Evolutionary conservation across 2,113 vertebrate species (phyloP).

Genomic region (Saimiri boliviensis): DNA sequence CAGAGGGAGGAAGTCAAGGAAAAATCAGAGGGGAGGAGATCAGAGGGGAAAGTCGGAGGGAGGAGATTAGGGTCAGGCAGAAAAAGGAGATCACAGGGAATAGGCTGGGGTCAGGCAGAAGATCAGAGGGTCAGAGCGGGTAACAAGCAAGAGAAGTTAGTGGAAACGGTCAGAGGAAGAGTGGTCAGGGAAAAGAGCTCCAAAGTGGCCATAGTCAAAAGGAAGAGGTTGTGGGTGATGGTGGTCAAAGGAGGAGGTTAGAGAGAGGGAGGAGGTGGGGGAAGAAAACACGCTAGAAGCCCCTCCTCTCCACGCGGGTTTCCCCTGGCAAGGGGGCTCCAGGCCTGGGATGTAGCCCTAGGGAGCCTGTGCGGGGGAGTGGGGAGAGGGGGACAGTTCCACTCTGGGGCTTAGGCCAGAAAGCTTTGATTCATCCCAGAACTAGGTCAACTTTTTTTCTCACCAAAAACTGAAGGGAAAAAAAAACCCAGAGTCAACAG

Average conservation of each 20-base stretch:
- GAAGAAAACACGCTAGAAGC: neutral
- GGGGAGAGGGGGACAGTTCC: neutral
- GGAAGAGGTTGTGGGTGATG: neutral
- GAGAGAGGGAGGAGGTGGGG: too few species aligned
- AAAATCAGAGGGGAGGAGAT: too few species aligned
- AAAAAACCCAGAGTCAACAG: conserved; percentile 35
- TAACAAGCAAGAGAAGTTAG: neutral
- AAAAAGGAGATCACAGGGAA: neutral
- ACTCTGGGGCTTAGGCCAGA: conserved; percentile 72
- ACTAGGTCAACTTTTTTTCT: conserved; percentile 76
- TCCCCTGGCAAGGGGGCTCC: conserved; percentile 31
- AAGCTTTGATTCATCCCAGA: conserved; percentile 78
- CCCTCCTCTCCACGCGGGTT: neutral
- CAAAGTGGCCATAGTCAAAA: neutral
- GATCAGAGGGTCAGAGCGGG: neutral
- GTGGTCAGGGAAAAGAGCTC: neutral
- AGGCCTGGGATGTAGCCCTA: neutral
- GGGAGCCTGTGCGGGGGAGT: conserved; percentile 38
- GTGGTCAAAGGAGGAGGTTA: neutral
- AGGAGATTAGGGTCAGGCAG: neutral
- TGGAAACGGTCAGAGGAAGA: neutral
- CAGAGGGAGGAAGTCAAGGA: too few species aligned
- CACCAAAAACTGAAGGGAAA: conserved; percentile 57
- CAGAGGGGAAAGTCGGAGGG: neutral
- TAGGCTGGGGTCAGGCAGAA: neutral